Conservation (phyloP, 2,888 invertebrate species). For the Amblyjoppa proteus region DNA sequence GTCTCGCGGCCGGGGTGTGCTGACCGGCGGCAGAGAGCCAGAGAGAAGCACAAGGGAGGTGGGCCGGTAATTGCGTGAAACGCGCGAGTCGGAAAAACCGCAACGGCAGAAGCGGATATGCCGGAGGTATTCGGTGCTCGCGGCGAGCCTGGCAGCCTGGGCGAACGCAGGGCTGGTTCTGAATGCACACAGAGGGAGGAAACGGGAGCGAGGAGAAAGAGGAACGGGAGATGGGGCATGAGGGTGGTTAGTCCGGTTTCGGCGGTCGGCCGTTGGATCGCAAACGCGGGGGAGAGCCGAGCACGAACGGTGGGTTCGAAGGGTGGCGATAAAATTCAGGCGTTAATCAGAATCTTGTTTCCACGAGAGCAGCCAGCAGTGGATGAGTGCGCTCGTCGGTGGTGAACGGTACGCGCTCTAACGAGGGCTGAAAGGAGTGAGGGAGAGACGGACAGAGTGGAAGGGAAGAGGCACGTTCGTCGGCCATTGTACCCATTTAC, state of each 20-base stretch:
- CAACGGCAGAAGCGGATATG: slow-evolving; percentile 69
- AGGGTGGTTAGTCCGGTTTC: slow-evolving; percentile 60
- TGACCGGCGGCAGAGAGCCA: slow-evolving; percentile 2
- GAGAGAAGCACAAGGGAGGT: slow-evolving; percentile 15
- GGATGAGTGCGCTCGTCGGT: slow-evolving; percentile 33
- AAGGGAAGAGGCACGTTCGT: slow-evolving; percentile 69
- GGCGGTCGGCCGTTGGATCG: slow-evolving; percentile 63
- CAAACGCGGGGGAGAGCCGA: slow-evolving; percentile 54
- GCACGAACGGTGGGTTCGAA: slow-evolving; percentile 51
- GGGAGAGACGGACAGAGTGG: not conserved
- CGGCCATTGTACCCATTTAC: slow-evolving; percentile 80
- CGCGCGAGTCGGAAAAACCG: slow-evolving; percentile 72
- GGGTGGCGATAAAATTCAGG: slow-evolving; percentile 80
- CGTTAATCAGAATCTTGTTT: slow-evolving; percentile 82
- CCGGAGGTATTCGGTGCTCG: slow-evolving; percentile 64
- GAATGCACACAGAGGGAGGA: slow-evolving; percentile 13
- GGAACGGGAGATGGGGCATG: not conserved
- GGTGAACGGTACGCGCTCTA: slow-evolving; percentile 62
- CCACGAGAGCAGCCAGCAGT: slow-evolving; percentile 67
- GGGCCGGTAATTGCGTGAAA: slow-evolving; percentile 70
- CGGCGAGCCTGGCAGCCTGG: slow-evolving; percentile 54
- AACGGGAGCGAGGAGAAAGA: not conserved
- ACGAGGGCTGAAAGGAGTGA: slow-evolving; percentile 63
- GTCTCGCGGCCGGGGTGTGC: not conserved
- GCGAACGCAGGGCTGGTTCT: slow-evolving; percentile 26